Evolutionary conservation across 1,140 invertebrate species (phyloP).

Genomic region (Odontomachus brunneus): DNA sequence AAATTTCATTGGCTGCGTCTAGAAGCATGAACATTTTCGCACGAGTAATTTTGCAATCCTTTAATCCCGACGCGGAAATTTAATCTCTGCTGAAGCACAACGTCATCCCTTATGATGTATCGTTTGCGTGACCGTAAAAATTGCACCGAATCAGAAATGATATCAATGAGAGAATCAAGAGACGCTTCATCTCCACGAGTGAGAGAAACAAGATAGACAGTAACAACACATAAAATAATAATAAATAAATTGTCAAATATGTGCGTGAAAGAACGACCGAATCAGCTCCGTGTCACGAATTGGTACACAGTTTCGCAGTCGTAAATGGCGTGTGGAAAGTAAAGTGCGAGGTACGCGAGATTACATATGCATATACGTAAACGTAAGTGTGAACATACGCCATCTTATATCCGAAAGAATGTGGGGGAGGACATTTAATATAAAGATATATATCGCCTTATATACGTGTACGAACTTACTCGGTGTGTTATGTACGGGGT

Average conservation of each 20-base stretch:
- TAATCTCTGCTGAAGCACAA: constrained; percentile 10
- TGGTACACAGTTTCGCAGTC: constrained; percentile 49
- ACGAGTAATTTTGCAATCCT: neutral
- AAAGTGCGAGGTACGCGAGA: constrained; percentile 20
- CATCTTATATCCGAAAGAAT: constrained; percentile 6
- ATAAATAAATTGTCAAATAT: no score
- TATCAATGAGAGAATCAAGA: neutral
- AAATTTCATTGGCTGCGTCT: no score
- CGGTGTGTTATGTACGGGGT: constrained; percentile 42
- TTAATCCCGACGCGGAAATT: neutral
- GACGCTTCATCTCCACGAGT: neutral
- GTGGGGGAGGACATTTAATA: constrained; percentile 4
- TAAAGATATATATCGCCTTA: constrained; percentile 29
- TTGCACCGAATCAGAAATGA: constrained; percentile 8
- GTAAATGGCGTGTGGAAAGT: constrained; percentile 12
- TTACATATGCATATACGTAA: constrained; percentile 34
- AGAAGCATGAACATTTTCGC: neutral
- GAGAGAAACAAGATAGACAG: neutral
- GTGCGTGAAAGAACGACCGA: no score
- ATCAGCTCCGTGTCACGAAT: constrained; percentile 43
- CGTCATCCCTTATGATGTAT: neutral
- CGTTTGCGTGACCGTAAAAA: constrained; percentile 7
- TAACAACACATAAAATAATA: neutral
- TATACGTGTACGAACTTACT: constrained; percentile 53
- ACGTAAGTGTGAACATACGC: constrained; percentile 6